A percentile compares a stretch with the other conserved stretches of the same genome.
Conservation (phyloP, 2,113 vertebrate genomes). For the Hoplias malabaricus region DNA sequence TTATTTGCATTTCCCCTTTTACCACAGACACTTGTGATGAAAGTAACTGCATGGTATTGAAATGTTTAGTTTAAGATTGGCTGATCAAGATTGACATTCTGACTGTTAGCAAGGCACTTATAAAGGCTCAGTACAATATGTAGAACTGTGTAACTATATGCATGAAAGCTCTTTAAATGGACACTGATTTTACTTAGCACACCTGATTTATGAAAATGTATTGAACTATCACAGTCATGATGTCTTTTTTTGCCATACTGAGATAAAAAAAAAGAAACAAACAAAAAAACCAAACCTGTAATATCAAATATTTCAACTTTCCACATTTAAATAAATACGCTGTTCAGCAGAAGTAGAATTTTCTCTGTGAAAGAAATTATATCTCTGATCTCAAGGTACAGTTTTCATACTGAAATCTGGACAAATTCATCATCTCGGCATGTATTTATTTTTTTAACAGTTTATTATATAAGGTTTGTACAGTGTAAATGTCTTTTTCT, state of each 20-base stretch:
- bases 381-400: not conserved
- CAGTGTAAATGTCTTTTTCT: not conserved
- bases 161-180: conserved; percentile 24
- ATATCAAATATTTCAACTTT: conserved; percentile 4
- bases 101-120: not conserved
- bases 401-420: conserved; percentile 15
- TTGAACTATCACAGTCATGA: not conserved
- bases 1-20: not conserved
- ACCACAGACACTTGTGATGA: not conserved
- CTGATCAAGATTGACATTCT: not conserved
- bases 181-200: not conserved
- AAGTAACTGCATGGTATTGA: conserved; percentile 22
- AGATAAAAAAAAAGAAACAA: not conserved
- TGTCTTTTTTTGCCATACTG: conserved; percentile 3
- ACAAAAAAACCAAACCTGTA: conserved; percentile 13
- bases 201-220: conserved; percentile 4
- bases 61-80: conserved; percentile 7
- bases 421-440: conserved; percentile 13
- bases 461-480: conserved; percentile 33
- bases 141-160: conserved; percentile 13
- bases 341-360: not conserved
- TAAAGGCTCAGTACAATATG: conserved; percentile 7
- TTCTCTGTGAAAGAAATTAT: conserved; percentile 7
- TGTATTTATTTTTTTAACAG: conserved; percentile 32
- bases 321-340: conserved; percentile 2